phyloP scores from a whole-genome alignment of 2,888 invertebrate genomes.

The Megastigmus dorsalis region DNA sequence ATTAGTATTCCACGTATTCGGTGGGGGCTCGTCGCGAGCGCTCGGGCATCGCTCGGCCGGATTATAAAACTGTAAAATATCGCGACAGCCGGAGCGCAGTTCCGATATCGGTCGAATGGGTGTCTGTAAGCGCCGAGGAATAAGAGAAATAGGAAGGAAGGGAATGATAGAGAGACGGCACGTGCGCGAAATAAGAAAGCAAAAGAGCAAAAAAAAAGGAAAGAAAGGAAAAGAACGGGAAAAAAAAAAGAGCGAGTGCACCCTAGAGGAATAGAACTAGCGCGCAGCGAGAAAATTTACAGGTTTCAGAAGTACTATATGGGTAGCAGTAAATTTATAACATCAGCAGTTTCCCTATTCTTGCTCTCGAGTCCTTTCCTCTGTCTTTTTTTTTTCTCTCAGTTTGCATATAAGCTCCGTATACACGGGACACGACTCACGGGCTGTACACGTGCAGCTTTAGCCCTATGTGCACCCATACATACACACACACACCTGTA shows the following conservation, averaged over 20 bases:
- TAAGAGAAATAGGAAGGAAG: neutral
- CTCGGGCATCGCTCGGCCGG: too few species aligned
- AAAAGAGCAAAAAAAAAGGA: neutral
- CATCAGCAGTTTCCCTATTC: neutral
- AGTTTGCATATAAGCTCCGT: too few species aligned
- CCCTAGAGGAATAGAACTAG: neutral
- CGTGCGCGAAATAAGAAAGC: slow-evolving; percentile 11
- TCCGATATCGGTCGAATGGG: neutral
- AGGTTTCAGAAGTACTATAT: neutral
- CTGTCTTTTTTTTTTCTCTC: slow-evolving; percentile 8
- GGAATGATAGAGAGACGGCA: slow-evolving; percentile 6
- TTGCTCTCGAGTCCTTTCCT: too few species aligned
- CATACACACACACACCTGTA: neutral
- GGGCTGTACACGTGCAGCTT: too few species aligned
- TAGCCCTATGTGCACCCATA: neutral
- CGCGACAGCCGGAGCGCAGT: too few species aligned
- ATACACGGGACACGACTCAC: too few species aligned
- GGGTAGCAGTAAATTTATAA: slow-evolving; percentile 23
- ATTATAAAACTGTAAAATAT: slow-evolving; percentile 38
- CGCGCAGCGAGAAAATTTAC: neutral
- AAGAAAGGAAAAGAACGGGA: neutral
- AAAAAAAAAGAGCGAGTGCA: neutral
- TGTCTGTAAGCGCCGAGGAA: neutral
- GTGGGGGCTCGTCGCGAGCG: too few species aligned
- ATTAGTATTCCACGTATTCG: slow-evolving; percentile 22